Evolutionary conservation across 2,888 invertebrate genomes (phyloP).

Genomic region (Notodromas monacha): DNA sequence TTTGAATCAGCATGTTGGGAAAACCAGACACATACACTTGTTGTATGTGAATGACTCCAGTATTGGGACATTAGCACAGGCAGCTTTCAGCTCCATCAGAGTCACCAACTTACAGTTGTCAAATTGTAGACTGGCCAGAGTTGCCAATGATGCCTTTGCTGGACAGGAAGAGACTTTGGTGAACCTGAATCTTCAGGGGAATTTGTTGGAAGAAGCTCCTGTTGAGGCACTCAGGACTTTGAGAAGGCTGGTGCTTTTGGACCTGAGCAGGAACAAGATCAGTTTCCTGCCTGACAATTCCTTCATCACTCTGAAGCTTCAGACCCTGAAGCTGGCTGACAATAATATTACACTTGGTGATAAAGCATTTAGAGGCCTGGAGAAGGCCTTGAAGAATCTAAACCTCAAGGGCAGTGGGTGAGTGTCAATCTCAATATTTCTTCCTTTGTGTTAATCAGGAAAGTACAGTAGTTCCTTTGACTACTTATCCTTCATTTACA

Average conservation of each 20-base stretch:
- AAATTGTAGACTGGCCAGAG: constrained; percentile 13
- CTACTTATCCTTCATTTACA: too few relatives aligned
- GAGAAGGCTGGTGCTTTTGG: constrained; percentile 36
- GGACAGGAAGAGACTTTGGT: constrained; percentile 45
- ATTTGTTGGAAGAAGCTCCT: constrained; percentile 42
- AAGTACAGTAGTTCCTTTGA: too few relatives aligned
- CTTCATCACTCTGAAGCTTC: constrained; percentile 27
- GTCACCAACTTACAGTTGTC: constrained; percentile 15
- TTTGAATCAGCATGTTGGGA: background rate
- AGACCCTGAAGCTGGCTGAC: constrained; percentile 35
- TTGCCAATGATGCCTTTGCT: constrained; percentile 15
- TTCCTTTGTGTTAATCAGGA: too few relatives aligned
- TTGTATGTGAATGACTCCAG: constrained; percentile 64
- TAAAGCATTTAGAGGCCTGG: constrained; percentile 38
- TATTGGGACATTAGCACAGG: constrained; percentile 20
- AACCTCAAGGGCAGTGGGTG: constrained; percentile 60
- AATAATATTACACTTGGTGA: constrained; percentile 41
- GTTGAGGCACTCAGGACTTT: constrained; percentile 31
- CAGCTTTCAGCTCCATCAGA: constrained; percentile 28
- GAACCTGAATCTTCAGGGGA: constrained; percentile 36
- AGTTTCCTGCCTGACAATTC: constrained; percentile 34
- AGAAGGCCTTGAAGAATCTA: constrained; percentile 45
- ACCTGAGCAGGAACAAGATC: constrained; percentile 49
- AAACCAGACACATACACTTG: constrained; percentile 33
- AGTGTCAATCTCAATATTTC: too few relatives aligned